Percentiles rank a stretch among this genome's conserved stretches.
These are phyloP conservation scores for Eilema griseolum DNA, from an alignment of 2,888 invertebrate species.

Conservation along the genomic window DNA sequence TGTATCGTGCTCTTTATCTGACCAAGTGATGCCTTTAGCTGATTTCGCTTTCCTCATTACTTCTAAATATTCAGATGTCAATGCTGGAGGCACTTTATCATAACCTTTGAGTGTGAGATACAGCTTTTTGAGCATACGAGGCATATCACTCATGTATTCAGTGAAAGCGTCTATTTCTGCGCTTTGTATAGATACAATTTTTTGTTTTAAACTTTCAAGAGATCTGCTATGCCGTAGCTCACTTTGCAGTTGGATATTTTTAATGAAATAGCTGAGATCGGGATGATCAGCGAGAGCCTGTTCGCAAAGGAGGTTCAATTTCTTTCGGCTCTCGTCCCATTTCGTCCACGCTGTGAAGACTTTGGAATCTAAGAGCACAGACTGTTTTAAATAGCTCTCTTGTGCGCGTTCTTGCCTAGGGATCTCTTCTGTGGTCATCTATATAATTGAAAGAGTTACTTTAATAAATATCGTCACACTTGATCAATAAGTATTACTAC, in stretches of 20 bases:
- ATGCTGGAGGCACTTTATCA: slow-evolving; percentile 85
- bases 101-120: slow-evolving; percentile 88
- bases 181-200: slow-evolving; percentile 74
- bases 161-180: slow-evolving; percentile 84
- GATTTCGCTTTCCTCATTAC: slow-evolving; percentile 87
- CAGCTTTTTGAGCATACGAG: slow-evolving; percentile 85
- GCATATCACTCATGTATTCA: slow-evolving; percentile 83
- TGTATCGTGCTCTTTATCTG: slow-evolving; percentile 74
- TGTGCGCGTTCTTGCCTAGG: slow-evolving; percentile 76
- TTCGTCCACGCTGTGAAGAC: slow-evolving; percentile 67
- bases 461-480: background rate
- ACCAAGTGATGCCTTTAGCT: slow-evolving; percentile 88
- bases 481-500: background rate
- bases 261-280: slow-evolving; percentile 63
- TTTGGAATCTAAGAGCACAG: slow-evolving; percentile 67
- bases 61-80: slow-evolving; percentile 87
- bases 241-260: slow-evolving; percentile 64
- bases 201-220: slow-evolving; percentile 71
- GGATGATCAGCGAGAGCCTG: slow-evolving; percentile 67
- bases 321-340: slow-evolving; percentile 68
- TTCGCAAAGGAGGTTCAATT: slow-evolving; percentile 59
- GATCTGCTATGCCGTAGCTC: slow-evolving; percentile 76
- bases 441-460: slow-evolving; percentile 22
- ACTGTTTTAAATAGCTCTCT: slow-evolving; percentile 73
- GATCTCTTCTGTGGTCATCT: slow-evolving; percentile 80